phyloP scores from a whole-genome alignment of 2,797 vertebrate species.

The Rhinoraja longicauda region DNA sequence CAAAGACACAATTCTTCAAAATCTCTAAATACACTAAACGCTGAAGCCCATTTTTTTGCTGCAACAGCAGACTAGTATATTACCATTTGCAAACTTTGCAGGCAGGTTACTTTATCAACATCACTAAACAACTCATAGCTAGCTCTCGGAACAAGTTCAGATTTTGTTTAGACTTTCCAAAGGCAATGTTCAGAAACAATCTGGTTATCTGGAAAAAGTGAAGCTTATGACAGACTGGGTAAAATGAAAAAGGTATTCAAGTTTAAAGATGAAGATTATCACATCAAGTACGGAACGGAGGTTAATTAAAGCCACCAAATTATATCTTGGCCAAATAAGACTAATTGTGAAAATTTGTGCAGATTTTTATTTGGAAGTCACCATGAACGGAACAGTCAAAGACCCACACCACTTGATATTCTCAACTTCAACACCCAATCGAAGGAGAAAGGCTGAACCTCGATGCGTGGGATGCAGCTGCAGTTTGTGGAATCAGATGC shows the following conservation, averaged over 20 bases:
- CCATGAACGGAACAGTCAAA: background rate
- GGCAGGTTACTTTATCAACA: conserved; percentile 89
- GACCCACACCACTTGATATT: background rate
- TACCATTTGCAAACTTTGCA: conserved; percentile 84
- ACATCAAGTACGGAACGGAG: background rate
- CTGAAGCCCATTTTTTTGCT: conserved; percentile 98
- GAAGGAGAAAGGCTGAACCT: background rate
- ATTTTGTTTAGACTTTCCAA: background rate
- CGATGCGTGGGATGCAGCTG: background rate
- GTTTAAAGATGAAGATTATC: background rate
- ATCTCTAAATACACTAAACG: conserved; percentile 97
- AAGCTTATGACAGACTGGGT: background rate
- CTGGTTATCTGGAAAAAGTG: background rate
- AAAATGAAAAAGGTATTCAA: background rate
- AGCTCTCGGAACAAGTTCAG: background rate
- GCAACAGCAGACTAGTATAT: conserved; percentile 81
- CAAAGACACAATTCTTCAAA: conserved; percentile 91
- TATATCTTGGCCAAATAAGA: background rate
- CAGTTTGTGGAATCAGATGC: background rate
- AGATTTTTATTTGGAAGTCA: background rate
- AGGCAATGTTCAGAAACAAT: background rate
- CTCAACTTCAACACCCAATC: background rate
- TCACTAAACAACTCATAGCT: conserved; percentile 66
- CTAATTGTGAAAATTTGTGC: background rate
- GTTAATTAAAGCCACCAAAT: background rate